Conservation (phyloP, 2,888 invertebrate genomes). For the Caenorhabditis imperialis region DNA sequence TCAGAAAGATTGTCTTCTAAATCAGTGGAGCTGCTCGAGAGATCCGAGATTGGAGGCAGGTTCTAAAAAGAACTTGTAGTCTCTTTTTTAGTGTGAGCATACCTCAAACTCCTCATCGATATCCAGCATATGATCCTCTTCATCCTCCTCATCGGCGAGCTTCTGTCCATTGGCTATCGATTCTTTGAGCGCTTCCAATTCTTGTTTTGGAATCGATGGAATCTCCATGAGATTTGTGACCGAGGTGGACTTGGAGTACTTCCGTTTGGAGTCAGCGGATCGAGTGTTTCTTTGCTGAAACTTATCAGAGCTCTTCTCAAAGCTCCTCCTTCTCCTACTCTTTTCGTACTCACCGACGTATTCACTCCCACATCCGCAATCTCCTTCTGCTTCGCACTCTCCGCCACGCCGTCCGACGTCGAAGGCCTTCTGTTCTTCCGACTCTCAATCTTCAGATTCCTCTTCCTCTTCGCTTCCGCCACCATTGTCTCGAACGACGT, state of each 20-base stretch:
- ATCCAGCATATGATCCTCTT: constrained; percentile 22
- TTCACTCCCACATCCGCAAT: constrained; percentile 53
- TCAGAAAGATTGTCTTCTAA: not conserved
- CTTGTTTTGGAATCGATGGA: constrained; percentile 19
- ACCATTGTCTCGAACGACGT: constrained; percentile 53
- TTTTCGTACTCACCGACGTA: constrained; percentile 33
- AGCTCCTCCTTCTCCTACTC: not conserved
- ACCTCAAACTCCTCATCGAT: constrained; percentile 56
- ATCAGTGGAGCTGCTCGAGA: constrained; percentile 21
- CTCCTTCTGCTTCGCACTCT: constrained; percentile 14
- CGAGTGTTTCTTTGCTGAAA: constrained; percentile 38
- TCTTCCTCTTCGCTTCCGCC: constrained; percentile 41
- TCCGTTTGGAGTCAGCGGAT: constrained; percentile 33
- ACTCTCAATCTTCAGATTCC: constrained; percentile 23
- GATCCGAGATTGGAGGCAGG: constrained; percentile 59
- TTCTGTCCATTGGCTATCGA: constrained; percentile 26
- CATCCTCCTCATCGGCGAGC: constrained; percentile 13
- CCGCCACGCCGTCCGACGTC: constrained; percentile 24
- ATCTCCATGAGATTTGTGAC: constrained; percentile 36
- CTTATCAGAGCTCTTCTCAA: not conserved
- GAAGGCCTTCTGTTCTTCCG: constrained; percentile 31
- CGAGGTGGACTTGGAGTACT: constrained; percentile 45
- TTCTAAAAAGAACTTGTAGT: constrained; percentile 25
- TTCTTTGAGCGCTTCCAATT: constrained; percentile 23
- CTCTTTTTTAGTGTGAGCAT: not conserved